Evolutionary conservation across 2,113 vertebrate genomes (phyloP).

Genomic region (Ammospiza caudacuta): DNA sequence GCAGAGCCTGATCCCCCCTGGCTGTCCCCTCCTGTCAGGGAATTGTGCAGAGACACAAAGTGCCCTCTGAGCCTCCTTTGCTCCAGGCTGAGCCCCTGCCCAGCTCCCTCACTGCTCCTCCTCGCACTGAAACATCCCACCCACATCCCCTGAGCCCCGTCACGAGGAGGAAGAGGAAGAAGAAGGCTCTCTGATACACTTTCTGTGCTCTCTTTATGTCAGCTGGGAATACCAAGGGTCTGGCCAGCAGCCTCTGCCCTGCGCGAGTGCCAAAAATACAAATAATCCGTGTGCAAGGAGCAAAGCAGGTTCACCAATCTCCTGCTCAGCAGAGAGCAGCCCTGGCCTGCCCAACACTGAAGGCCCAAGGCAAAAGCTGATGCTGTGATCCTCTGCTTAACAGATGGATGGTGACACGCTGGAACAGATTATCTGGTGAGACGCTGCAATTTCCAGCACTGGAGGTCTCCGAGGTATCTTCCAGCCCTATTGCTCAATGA

Average conservation of each 20-base stretch:
- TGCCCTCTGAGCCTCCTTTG: not conserved
- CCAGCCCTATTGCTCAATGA: conserved; percentile 57
- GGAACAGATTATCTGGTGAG: conserved; percentile 58
- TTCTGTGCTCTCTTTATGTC: not conserved
- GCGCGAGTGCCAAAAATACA: not conserved
- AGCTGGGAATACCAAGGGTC: not conserved
- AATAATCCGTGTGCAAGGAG: not conserved
- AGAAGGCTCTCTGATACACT: not conserved
- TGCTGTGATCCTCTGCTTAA: conserved; percentile 51
- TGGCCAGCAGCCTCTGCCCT: not conserved
- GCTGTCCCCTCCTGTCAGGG: not conserved
- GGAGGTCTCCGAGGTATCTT: conserved; percentile 35
- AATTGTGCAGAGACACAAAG: not conserved
- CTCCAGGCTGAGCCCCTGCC: not conserved
- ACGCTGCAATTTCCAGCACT: conserved; percentile 11
- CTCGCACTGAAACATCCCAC: not conserved
- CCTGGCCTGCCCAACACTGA: not conserved
- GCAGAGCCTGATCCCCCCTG: accelerated
- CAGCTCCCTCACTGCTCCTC: not conserved
- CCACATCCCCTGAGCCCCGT: not conserved
- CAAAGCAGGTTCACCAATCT: not conserved
- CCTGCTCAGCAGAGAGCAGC: not conserved
- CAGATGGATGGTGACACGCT: conserved; percentile 54
- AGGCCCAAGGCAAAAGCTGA: conserved; percentile 47
- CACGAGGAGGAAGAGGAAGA: not conserved